Percentiles rank a stretch among this genome's conserved stretches.
Evolutionary conservation across 2,113 vertebrate genomes (phyloP).

Genomic region (Anolis carolinensis): DNA sequence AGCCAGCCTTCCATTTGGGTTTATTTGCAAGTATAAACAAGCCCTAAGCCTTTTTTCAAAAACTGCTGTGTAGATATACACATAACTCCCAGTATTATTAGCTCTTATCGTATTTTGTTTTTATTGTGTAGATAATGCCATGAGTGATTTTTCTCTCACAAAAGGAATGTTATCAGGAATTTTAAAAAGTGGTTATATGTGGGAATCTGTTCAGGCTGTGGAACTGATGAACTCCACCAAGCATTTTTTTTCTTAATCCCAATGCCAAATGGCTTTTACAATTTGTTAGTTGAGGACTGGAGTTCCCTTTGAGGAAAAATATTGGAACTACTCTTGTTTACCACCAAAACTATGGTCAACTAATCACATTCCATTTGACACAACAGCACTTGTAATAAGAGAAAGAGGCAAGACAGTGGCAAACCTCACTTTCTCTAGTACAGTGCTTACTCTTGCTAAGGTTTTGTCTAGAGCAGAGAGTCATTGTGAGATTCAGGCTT

Average conservation of each 20-base stretch:
- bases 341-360: conserved; percentile 16
- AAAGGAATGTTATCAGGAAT: not conserved
- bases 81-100: not conserved
- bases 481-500: not conserved
- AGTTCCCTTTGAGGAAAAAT: conserved; percentile 27
- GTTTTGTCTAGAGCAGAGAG: not conserved
- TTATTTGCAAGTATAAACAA: too few species aligned
- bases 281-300: conserved; percentile 25
- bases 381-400: not conserved
- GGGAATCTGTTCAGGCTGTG: not conserved
- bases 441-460: accelerated
- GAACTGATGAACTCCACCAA: conserved; percentile 12
- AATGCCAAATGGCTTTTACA: not conserved
- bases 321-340: not conserved
- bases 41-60: too few species aligned
- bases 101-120: not conserved
- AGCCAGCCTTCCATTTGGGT: too few species aligned
- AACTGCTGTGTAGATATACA: too few species aligned
- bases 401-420: not conserved
- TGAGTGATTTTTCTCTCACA: not conserved
- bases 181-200: not conserved
- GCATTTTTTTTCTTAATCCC: conserved; percentile 15
- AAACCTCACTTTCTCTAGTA: not conserved
- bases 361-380: conserved; percentile 15
- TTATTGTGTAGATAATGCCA: not conserved